Conservation (phyloP, 2,113 vertebrate genomes). For the Lophochroa leadbeateri region DNA sequence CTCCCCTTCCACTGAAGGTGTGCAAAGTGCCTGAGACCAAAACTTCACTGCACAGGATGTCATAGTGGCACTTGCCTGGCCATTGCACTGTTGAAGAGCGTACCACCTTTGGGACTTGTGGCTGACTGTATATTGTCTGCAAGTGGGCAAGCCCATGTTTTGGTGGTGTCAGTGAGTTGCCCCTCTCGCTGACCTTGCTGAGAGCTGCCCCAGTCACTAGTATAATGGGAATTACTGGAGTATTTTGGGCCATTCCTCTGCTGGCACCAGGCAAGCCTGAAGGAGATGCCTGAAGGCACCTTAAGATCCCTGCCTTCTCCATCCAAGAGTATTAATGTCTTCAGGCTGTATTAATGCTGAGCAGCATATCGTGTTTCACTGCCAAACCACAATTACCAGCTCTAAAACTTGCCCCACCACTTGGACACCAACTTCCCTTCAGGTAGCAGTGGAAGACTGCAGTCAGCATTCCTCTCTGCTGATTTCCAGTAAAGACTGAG, state of each 20-base stretch:
- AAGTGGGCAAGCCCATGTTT: background rate
- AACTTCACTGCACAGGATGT: rapidly evolving
- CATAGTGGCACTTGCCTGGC: background rate
- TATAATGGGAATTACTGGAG: background rate
- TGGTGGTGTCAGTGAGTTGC: background rate
- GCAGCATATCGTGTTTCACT: background rate
- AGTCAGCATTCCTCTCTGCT: background rate
- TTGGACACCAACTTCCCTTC: background rate
- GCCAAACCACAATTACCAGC: background rate
- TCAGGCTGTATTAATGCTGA: background rate
- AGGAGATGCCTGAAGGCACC: background rate
- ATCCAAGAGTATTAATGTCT: background rate
- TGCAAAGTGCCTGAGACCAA: background rate
- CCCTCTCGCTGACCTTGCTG: background rate
- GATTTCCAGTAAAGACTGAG: background rate
- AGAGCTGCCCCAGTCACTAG: background rate
- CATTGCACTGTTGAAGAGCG: background rate
- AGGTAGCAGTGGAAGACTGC: background rate
- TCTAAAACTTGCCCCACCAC: rapidly evolving
- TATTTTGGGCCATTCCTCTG: background rate
- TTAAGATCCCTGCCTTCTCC: background rate
- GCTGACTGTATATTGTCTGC: background rate
- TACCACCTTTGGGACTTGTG: background rate
- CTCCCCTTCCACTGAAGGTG: background rate
- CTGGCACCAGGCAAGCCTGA: background rate